Evolutionary conservation across 1,140 invertebrate species (phyloP).

Genomic region (Drosophila baimaii): DNA sequence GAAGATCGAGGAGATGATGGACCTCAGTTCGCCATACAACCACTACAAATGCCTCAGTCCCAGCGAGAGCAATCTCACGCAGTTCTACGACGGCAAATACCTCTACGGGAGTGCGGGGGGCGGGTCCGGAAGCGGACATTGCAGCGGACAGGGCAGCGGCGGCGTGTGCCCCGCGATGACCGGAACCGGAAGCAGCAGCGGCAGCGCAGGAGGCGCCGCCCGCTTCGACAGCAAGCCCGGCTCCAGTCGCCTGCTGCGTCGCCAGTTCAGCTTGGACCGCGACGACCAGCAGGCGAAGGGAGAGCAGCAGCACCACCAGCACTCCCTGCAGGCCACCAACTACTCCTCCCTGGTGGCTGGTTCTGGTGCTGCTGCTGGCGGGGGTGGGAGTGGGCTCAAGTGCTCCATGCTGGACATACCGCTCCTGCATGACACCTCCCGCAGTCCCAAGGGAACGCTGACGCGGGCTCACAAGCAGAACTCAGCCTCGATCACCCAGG

Average conservation of each 20-base stretch:
- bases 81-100: conserved; percentile 83
- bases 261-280: conserved; percentile 89
- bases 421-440: conserved; percentile 65
- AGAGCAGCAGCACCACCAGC: conserved; percentile 77
- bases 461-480: conserved; percentile 88
- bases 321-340: conserved; percentile 67
- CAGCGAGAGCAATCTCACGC: conserved; percentile 86
- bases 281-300: conserved; percentile 85
- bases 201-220: conserved; percentile 17
- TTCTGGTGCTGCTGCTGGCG: conserved; percentile 50
- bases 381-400: conserved; percentile 32
- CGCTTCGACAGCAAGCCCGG: conserved; percentile 76
- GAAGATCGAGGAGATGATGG: conserved; percentile 85
- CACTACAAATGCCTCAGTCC: conserved; percentile 89
- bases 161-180: conserved; percentile 52
- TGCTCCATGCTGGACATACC: conserved; percentile 78
- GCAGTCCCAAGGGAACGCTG: conserved; percentile 76
- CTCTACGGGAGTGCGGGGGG: conserved; percentile 57
- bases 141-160: conserved; percentile 36
- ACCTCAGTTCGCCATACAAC: conserved; percentile 89
- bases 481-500: conserved; percentile 88
- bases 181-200: conserved; percentile 28
- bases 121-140: conserved; percentile 23
- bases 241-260: conserved; percentile 86
- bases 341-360: conserved; percentile 60